Base-by-base conservation (phyloP, 2,888 invertebrate species). In the Lycocerus yunnanus region DNA sequence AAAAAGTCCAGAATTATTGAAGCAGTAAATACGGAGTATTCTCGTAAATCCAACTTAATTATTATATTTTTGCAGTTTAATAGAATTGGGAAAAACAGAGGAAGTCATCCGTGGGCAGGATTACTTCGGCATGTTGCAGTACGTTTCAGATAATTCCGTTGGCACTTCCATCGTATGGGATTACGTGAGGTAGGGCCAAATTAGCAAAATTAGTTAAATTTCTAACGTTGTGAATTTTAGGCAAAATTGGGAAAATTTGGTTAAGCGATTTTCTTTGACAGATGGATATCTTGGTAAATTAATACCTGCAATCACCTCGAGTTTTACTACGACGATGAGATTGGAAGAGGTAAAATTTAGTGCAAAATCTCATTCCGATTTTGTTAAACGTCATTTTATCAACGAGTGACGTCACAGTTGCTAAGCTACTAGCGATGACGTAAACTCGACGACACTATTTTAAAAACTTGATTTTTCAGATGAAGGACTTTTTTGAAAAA, bases 101-200 rank as follows among this genome's bases (percentile, higher is more conserved):
- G 89, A 86, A 0, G 90, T 93, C 80, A 92, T 98, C 0, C 91
- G 96, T 27, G 89, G 93, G 3, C 97, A 97, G 86, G 97, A 97
- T 86, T 96, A 95, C 84, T 92, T 97, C 80, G 90, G 88, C 0
- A 92, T 95, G 58, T 83, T 97, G 0, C 86, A 85, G 0, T 88
- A 89, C 71, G 92, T 97, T 70, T 90, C 94, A 0, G 81, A 81
- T 0, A 97, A 97, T 86, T 93, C 94, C 0, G 88, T 91, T 0
- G 97, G 96, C 5, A 90, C 91, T 0, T 87, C 90, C 1, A 85
- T 96, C 0, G 93, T 95, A 0, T 98, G 97, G 97, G 91, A 94
- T 82, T 94, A 94, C 88, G 92, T 95, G 6, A 91, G 88, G 89
- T 90, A 84, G 78, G 24, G n/a, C 13, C 13, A 27, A 27, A 27